A percentile compares a stretch with the other conserved stretches of the same genome.
Evolutionary conservation across 1,140 invertebrate species (phyloP).

Genomic region (Drosophila repletoides): DNA sequence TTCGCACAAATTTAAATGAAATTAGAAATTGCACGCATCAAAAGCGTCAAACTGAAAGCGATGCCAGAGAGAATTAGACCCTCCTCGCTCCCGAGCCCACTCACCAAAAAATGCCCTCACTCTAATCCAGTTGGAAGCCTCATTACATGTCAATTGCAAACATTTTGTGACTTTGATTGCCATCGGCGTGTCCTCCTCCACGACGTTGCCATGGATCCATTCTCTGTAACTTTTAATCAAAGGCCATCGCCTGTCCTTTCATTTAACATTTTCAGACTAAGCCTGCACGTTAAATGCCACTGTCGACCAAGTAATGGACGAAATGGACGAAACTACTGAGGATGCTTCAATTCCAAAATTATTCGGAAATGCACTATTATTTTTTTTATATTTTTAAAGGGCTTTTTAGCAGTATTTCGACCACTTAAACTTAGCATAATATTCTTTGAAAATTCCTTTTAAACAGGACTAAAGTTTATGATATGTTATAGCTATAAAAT

Average conservation of each 20-base stretch:
- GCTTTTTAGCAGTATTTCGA: no score
- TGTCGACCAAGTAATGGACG: not conserved
- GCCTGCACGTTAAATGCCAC: not conserved
- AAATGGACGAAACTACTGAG: no score
- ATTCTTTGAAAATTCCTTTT: no score
- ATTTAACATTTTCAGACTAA: not conserved
- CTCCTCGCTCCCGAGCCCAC: not conserved
- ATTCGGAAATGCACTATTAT: no score
- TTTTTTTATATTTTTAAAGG: conserved; percentile 18
- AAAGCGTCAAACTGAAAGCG: conserved; percentile 46
- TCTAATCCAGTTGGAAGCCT: no score
- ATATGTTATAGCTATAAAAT: no score
- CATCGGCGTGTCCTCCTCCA: not conserved
- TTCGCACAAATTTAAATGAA: conserved; percentile 71
- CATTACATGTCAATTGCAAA: conserved; percentile 62
- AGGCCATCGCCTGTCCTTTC: not conserved
- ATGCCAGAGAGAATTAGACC: conserved; percentile 2
- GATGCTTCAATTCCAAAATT: no score
- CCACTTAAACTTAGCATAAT: no score
- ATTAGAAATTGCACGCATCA: conserved; percentile 66
- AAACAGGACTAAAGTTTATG: no score
- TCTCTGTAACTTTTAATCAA: conserved; percentile 35
- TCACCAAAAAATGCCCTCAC: no score
- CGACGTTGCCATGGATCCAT: conserved; percentile 1
- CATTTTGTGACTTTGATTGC: conserved; percentile 66